Base-by-base conservation (phyloP, 1,140 invertebrate species). In the Lepidurus couesii region DNA sequence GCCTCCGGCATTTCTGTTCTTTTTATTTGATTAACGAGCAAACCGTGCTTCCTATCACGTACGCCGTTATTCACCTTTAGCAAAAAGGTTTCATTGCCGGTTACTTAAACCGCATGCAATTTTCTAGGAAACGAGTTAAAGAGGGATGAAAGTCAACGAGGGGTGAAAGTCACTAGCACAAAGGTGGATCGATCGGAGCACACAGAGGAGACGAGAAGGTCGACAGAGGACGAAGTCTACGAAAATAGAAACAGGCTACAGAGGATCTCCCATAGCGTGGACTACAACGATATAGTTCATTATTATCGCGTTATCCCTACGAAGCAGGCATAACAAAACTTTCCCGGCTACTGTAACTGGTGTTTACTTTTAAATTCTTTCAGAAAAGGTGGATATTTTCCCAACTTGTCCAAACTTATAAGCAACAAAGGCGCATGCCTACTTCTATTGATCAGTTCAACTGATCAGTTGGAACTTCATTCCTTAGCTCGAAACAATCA, bases 181-280 rank as follows among this genome's bases (percentile, higher is more conserved):
- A 65, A 65, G 53, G 53, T 65, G 53, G 53, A 65, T 65, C 53
- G 53, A 65, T 65, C 53, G 53, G 53, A 13, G 16, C 53, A 21
- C 13, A 21, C 21, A 65, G 53, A 65, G 53, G 53, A 65, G 53
- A 65, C 53, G 53, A 16, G 53, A 65, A 65, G 53, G 53, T 65
- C 53, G 53, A 65, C 13, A 16, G 53, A 65, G 53, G 53, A 65
- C 53, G 53, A 65, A 65, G 16, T 13, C 16, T 1, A 65, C 53
- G 53, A 65, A 65, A 65, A 65, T 65, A 65, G 53, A 65, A 65
- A 11, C 53, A 5, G 53, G 21, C 53, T 65, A 16, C 34, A 34
- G 53, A 21, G 53, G 53, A 65, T 65, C 53, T 47, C 45, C 53
- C 53, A 7, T n/a, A 16, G 16, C 53, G 16, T 65, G 16, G 16